These are phyloP conservation scores for Strigamia transsilvanica DNA, from an alignment of 2,888 invertebrate genomes.

Conservation along the genomic window DNA sequence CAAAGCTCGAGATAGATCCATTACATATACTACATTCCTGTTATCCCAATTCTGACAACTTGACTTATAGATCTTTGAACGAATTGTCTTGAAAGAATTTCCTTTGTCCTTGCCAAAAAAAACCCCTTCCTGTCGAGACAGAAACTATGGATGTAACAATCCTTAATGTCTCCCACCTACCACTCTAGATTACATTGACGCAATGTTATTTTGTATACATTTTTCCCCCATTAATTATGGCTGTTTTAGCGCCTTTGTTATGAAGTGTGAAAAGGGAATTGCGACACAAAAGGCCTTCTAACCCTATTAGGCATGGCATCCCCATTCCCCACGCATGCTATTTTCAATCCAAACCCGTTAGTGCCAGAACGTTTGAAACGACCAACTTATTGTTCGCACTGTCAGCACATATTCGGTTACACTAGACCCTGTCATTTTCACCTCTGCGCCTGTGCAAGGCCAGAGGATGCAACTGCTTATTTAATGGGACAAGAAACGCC, in stretches of 20 bases:
- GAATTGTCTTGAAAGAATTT: constrained; percentile 33
- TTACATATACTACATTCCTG: neutral
- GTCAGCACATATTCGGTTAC: constrained; percentile 42
- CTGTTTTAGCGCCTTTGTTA: neutral
- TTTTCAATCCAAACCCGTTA: constrained; percentile 44
- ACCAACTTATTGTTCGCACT: constrained; percentile 46
- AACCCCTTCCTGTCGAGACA: constrained; percentile 26
- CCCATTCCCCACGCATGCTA: constrained; percentile 18
- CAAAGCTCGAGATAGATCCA: neutral
- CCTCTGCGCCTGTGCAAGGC: constrained; percentile 24
- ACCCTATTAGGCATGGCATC: constrained; percentile 40
- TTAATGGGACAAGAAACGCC: constrained; percentile 48
- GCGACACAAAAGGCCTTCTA: constrained; percentile 16
- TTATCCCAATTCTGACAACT: constrained; percentile 28
- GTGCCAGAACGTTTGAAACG: constrained; percentile 48
- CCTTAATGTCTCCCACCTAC: neutral
- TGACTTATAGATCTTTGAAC: constrained; percentile 37
- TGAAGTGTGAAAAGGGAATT: constrained; percentile 1
- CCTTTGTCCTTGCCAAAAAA: constrained; percentile 43
- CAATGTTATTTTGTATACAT: neutral
- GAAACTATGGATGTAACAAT: neutral
- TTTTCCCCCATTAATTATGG: neutral
- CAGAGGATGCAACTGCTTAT: neutral
- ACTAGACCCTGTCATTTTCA: constrained; percentile 30
- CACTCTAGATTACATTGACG: too few relatives aligned